phyloP scores from a whole-genome alignment of 2,797 vertebrate species.

The Microctenopoma lineatum region DNA sequence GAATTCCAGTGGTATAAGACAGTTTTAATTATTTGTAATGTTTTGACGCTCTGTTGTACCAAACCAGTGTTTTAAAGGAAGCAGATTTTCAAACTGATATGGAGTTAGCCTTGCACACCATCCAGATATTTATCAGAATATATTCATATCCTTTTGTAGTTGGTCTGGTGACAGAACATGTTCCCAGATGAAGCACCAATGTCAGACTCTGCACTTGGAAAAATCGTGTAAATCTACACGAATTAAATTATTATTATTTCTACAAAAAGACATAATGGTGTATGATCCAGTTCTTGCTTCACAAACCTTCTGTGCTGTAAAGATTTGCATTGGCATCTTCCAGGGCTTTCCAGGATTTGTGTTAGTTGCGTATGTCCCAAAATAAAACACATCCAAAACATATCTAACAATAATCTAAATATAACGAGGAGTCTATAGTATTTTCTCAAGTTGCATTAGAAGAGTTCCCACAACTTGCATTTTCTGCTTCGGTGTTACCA shows the following conservation, averaged over 20 bases:
- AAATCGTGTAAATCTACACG: slow-evolving; percentile 36
- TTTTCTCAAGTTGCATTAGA: slow-evolving; percentile 41
- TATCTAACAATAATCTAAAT: slow-evolving; percentile 13
- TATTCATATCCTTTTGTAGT: not conserved
- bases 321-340: slow-evolving; percentile 53
- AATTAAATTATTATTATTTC: slow-evolving; percentile 26
- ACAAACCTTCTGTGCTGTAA: slow-evolving; percentile 34
- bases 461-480: slow-evolving; percentile 36
- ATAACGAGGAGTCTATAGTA: slow-evolving; percentile 19
- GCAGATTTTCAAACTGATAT: not conserved
- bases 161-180: slow-evolving; percentile 44
- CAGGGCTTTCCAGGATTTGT: slow-evolving; percentile 62
- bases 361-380: slow-evolving; percentile 22
- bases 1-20: slow-evolving; percentile 19
- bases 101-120: slow-evolving; percentile 1
- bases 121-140: slow-evolving; percentile 10
- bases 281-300: slow-evolving; percentile 61
- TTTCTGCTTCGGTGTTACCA: slow-evolving; percentile 44
- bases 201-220: slow-evolving; percentile 26
- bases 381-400: slow-evolving; percentile 15
- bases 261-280: slow-evolving; percentile 25
- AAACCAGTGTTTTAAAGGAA: slow-evolving; percentile 22
- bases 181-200: slow-evolving; percentile 30
- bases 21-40: slow-evolving; percentile 7
- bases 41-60: not conserved